Evolutionary conservation across 30 jellyfish, hydroid and myxozoan species (phyloP).

Genomic region (Aurelia sp.): DNA sequence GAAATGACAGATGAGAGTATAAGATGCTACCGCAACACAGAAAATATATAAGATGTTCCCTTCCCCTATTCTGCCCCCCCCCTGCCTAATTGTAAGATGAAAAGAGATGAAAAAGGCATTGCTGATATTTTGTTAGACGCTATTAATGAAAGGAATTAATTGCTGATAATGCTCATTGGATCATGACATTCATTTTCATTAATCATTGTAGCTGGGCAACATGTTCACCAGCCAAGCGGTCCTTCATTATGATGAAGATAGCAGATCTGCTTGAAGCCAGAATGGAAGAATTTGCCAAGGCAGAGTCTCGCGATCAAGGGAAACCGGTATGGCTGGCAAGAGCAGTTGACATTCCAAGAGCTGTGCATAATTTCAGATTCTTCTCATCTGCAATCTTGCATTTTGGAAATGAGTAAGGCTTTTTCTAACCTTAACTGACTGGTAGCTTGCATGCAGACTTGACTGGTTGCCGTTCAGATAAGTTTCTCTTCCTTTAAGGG

Average conservation of each 20-base stretch:
- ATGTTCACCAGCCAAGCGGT: conserved; percentile 44
- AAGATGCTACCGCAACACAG: no score
- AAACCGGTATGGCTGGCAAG: conserved; percentile 84
- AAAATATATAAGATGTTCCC: no score
- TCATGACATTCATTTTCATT: neutral
- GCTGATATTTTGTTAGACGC: no score
- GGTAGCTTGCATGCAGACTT: no score
- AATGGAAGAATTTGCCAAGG: conserved; percentile 70
- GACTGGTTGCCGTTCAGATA: no score
- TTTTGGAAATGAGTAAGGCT: conserved; percentile 75
- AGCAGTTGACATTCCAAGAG: conserved; percentile 92
- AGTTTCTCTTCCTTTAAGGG: no score
- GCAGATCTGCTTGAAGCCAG: conserved; percentile 78
- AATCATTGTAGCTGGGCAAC: conserved; percentile 56
- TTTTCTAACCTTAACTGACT: neutral
- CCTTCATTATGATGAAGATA: conserved; percentile 72
- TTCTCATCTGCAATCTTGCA: conserved; percentile 81
- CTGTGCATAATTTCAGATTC: conserved; percentile 84
- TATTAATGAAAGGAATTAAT: no score
- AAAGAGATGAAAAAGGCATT: no score
- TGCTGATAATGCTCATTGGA: no score
- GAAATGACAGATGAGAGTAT: no score
- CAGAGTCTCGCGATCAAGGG: conserved; percentile 91
- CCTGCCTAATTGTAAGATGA: no score
- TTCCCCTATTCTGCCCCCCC: no score